These are phyloP conservation scores for Drymodes brunneopygia DNA, from an alignment of 2,113 vertebrate genomes.

Conservation along the genomic window DNA sequence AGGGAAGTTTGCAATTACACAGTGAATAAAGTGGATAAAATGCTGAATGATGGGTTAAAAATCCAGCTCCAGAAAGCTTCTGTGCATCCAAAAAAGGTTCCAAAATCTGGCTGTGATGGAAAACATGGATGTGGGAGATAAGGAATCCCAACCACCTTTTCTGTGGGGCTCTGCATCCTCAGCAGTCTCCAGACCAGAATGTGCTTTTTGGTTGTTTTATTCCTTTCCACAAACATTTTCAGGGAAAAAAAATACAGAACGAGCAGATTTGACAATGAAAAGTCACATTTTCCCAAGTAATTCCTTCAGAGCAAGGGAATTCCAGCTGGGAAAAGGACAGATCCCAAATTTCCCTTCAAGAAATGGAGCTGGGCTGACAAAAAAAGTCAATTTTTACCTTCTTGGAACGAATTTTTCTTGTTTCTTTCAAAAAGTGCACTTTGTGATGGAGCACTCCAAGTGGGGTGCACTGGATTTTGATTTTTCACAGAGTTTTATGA, in stretches of 20 bases:
- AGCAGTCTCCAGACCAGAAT: neutral
- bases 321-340: neutral
- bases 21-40: neutral
- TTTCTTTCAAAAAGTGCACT: neutral
- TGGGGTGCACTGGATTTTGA: neutral
- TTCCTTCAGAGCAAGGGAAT: neutral
- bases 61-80: neutral
- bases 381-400: neutral
- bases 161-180: neutral
- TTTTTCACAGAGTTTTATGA: neutral
- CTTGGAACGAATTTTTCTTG: neutral
- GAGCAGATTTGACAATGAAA: neutral
- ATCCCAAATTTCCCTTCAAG: neutral
- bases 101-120: neutral
- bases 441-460: neutral
- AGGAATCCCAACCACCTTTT: neutral
- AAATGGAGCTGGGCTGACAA: accelerated
- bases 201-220: neutral
- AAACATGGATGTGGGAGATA: neutral
- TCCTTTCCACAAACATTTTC: neutral
- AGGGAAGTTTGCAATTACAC: neutral
- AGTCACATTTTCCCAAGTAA: neutral
- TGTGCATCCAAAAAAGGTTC: neutral
- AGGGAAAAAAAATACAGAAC: neutral
- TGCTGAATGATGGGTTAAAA: neutral